Evolutionary conservation across 2,113 vertebrate species (phyloP).

Genomic region (Buteo buteo): DNA sequence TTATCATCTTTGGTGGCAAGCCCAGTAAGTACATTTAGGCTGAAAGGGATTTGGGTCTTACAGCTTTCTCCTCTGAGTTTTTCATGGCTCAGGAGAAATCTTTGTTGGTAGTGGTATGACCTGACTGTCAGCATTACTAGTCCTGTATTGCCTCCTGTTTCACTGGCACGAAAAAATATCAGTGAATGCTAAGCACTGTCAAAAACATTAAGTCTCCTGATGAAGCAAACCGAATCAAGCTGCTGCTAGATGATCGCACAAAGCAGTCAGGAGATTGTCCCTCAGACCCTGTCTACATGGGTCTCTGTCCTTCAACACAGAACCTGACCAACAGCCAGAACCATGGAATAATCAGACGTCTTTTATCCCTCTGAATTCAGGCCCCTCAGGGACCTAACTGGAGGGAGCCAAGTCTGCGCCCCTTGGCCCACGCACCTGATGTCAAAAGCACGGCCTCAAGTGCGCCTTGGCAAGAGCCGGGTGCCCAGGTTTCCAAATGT

Average conservation of each 20-base stretch:
- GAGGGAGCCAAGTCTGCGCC: not conserved
- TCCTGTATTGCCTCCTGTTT: not conserved
- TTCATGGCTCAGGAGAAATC: not conserved
- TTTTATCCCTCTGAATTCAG: not conserved
- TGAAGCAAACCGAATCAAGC: not conserved
- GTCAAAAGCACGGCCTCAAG: not conserved
- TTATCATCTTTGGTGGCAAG: not conserved
- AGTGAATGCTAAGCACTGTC: not conserved
- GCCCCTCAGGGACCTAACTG: not conserved
- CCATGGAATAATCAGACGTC: not conserved
- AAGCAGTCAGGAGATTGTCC: not conserved
- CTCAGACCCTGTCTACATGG: not conserved
- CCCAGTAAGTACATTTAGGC: not conserved
- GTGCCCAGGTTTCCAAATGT: not conserved
- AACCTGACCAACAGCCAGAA: not conserved
- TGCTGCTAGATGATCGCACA: not conserved
- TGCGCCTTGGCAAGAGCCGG: not conserved
- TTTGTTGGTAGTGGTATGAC: not conserved
- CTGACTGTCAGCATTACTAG: not conserved
- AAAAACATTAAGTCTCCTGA: not conserved
- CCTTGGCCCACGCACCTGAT: not conserved
- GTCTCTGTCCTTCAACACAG: not conserved
- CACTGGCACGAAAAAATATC: not conserved
- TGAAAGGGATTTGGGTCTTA: not conserved
- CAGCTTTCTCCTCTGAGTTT: not conserved